Evolutionary conservation across 2,797 vertebrate genomes (phyloP).

Genomic region (Chromis chromis): DNA sequence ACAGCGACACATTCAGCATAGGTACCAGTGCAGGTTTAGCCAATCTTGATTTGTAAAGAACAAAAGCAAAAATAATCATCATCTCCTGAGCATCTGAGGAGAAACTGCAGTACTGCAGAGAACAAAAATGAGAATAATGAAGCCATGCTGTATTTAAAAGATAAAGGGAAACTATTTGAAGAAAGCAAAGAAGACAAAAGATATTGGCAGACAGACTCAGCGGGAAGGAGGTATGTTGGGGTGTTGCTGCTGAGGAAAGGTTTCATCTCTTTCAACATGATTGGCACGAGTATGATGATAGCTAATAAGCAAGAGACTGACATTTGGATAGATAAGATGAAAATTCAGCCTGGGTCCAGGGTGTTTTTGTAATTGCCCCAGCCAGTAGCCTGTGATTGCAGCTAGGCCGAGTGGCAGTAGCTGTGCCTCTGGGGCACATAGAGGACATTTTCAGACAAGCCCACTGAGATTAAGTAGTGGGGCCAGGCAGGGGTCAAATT

Average conservation of each 20-base stretch:
- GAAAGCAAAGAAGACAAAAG: constrained; percentile 30
- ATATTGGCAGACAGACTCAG: constrained; percentile 43
- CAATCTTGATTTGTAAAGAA: no score
- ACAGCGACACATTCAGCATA: background rate
- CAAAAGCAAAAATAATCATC: no score
- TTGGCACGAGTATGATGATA: constrained; percentile 77
- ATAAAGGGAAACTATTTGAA: constrained; percentile 39
- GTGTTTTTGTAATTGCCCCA: constrained; percentile 80
- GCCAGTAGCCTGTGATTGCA: constrained; percentile 75
- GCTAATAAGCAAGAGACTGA: constrained; percentile 83
- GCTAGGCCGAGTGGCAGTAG: constrained; percentile 57
- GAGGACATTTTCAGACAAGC: constrained; percentile 77
- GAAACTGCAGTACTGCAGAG: no score
- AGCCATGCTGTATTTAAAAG: background rate
- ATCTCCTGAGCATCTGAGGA: no score
- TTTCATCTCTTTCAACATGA: constrained; percentile 67
- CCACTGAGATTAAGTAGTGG: constrained; percentile 78
- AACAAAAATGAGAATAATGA: no score
- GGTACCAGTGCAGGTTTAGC: background rate
- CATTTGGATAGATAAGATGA: constrained; percentile 86
- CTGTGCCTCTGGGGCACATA: constrained; percentile 68
- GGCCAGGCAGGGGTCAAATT: constrained; percentile 77
- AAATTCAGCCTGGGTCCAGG: constrained; percentile 74
- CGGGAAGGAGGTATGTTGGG: constrained; percentile 35
- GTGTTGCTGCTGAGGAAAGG: constrained; percentile 48